Base-by-base conservation (phyloP, 2,888 invertebrate species). In the Plagiodera versicolora region DNA sequence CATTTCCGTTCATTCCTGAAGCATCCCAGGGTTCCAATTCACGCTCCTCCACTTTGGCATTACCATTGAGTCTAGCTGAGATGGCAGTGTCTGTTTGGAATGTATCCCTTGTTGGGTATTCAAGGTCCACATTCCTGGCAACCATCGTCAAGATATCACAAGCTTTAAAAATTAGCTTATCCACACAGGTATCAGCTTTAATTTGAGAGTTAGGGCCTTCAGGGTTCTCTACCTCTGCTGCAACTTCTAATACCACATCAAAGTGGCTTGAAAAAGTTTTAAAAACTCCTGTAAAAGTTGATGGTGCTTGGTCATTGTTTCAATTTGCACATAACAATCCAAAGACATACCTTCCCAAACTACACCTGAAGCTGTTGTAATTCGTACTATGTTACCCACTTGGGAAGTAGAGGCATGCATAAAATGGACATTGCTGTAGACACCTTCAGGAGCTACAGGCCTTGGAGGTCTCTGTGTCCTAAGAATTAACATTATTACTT, bases 41-140 rank as follows among this genome's bases (percentile, higher is more conserved):
- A 67, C 89, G 90, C 76, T 92, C 90, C 62, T 88, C 87, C n/a
- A 82, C 74, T 59, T 71, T 70, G 14, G 64, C 53, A 58, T 60
- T 72, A 49, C 75, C 75, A 54, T 75, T 75, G 79, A 89, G 91
- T 80, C 91, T 91, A 14, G 77, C 75, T 78, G 90, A 92, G 74
- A 97, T 96, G 67, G 91, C 92, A 66, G 89, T 87, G 77, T 96
- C 96, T 11, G 94, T 95, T 81, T 91, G 90, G 79, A 95, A 95
- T 55, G 89, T 87, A 82, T 94, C 94, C 78, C 89, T 89, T 32
- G 90, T 91, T 64, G 95, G 94, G 82, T 90, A 95, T 72, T 94
- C 93, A 71, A 94, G 83, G 81, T 96, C 95, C 28, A 94, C 90
- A 81, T 95, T 91, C 79, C 86, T 86, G 49, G 91, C 91, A 67